Conservation (phyloP, 2,113 vertebrate genomes). For the Crotalus helleri region DNA sequence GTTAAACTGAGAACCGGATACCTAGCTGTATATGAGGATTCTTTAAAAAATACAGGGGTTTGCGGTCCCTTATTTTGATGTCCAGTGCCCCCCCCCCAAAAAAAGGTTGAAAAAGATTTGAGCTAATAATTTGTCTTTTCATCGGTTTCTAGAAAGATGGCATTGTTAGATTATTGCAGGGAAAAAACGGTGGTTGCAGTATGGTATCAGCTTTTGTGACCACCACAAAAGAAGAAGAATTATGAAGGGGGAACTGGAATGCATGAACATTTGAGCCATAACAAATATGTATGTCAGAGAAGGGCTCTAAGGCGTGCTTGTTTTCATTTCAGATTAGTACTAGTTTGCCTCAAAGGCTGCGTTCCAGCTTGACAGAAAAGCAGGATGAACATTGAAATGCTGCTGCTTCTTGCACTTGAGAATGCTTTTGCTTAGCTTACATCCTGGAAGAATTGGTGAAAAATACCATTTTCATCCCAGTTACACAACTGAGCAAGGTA, state of each 20-base stretch:
- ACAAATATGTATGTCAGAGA: background rate
- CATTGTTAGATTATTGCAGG: background rate
- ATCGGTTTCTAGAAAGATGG: background rate
- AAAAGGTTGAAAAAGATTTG: background rate
- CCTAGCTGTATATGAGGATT: no score
- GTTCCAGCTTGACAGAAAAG: background rate
- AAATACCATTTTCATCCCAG: background rate
- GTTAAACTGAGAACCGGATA: background rate
- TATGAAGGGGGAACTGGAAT: background rate
- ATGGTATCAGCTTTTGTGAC: background rate
- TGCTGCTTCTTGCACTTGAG: background rate
- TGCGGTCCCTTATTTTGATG: background rate
- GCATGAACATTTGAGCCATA: background rate
- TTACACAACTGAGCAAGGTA: background rate
- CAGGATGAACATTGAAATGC: background rate
- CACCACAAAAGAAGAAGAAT: background rate
- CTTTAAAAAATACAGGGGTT: background rate
- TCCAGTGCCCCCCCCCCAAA: background rate
- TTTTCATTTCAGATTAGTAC: background rate
- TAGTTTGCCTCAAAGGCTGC: background rate
- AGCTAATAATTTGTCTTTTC: background rate
- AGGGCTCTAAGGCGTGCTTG: background rate
- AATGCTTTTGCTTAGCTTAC: background rate
- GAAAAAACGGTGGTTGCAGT: background rate
- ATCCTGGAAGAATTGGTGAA: background rate